Base-by-base conservation (phyloP, 1,140 invertebrate species). In the Tribolium castaneum region DNA sequence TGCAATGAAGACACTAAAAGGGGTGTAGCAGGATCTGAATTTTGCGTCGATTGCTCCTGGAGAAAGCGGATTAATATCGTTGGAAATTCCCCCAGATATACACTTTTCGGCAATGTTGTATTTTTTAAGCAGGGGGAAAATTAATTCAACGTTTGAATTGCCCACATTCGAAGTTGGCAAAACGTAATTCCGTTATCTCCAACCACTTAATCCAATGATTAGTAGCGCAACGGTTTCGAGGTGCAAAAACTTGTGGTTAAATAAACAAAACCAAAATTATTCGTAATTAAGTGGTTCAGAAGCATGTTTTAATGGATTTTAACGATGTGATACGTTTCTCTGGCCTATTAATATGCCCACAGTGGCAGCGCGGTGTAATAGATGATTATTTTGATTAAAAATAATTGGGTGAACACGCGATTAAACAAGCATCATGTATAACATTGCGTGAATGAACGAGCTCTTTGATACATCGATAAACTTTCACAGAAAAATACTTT, bases 361-460 rank as follows among this genome's bases (percentile, higher is more conserved):
- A 45, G n/a, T 10, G 39, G 5, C 39, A 45, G 7, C 9, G 2
- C 39, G 5, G n/a, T 45, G 39, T 45, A 45, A 9, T 45, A 45
- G 39, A 45, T 45, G 39, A 45, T 45, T 45, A 45, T 45, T 45
- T 45, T 45, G 39, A 45, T 45, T 45, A 45, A 45, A 45, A 45
- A 45, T 45, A 45, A 59, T 59, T 59, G 54, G 22, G 22, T 4
- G 54, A 59, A n/a, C 54, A 59, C 54, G 54, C 54, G 54, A 59
- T 59, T 59, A 59, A 59, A 59, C 54, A 59, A 59, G 54, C 22
- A 30, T 25, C 16, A 59, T 22, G 54, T 59, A 59, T n/a, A 30
- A 59, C 22, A 30, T 59, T 59, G 54, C 54, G 54, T 59, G 54
- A 52, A 52, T 16, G 14, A 51, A 52, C 16, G 5, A 52, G 51